Percentiles rank a stretch among this genome's conserved stretches.
Conservation (phyloP, 2,888 invertebrate species). For the Aelia acuminata region DNA sequence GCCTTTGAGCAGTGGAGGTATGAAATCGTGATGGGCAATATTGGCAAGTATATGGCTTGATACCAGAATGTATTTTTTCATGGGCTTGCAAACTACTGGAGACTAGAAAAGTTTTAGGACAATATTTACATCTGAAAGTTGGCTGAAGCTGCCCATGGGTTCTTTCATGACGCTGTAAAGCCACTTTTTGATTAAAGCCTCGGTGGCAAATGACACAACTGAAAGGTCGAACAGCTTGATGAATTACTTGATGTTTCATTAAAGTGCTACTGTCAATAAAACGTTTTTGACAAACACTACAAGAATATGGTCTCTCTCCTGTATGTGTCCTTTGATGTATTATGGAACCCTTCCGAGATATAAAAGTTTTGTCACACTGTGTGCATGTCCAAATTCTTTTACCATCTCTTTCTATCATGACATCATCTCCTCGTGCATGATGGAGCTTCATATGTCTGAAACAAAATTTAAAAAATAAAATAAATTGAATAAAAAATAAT, state of each 20-base stretch:
- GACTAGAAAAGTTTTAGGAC: conserved; percentile 65
- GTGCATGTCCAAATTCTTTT: conserved; percentile 65
- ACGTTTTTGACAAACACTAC: conserved; percentile 64
- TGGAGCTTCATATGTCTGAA: conserved; percentile 64
- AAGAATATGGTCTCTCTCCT: conserved; percentile 65
- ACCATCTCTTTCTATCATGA: conserved; percentile 64
- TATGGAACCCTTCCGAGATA: conserved; percentile 68
- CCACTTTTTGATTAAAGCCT: conserved; percentile 66
- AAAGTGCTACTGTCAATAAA: conserved; percentile 65
- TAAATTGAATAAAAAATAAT: conserved; percentile 20
- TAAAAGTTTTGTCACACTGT: conserved; percentile 65
- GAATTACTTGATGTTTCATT: conserved; percentile 66
- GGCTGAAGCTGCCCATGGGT: conserved; percentile 65
- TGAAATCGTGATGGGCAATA: conserved; percentile 65
- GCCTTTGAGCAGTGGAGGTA: conserved; percentile 64
- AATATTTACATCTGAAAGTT: conserved; percentile 65
- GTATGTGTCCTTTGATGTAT: conserved; percentile 65
- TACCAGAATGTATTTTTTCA: conserved; percentile 65
- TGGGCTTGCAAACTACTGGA: conserved; percentile 65
- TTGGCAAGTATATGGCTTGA: conserved; percentile 65
- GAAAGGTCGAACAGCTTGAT: conserved; percentile 65
- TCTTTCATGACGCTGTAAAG: conserved; percentile 65
- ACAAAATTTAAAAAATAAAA: conserved; percentile 49
- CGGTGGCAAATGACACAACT: conserved; percentile 64
- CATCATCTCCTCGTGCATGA: conserved; percentile 64